phyloP scores from a whole-genome alignment of 2,797 vertebrate species.

The Epinephelus malabaricus region DNA sequence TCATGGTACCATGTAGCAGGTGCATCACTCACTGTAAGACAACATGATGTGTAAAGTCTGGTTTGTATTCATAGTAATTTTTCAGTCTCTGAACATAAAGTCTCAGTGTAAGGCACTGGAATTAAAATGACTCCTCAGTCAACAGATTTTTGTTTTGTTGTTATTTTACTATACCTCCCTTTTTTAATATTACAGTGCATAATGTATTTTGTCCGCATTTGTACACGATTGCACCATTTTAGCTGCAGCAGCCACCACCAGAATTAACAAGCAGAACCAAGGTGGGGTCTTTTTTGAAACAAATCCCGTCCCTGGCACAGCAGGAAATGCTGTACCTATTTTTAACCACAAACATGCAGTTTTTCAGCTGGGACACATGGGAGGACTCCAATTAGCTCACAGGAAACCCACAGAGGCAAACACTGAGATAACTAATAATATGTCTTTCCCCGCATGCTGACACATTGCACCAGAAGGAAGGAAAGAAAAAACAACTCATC shows the following conservation, averaged over 20 bases:
- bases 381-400: conserved; percentile 85
- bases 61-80: neutral
- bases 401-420: conserved; percentile 86
- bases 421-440: conserved; percentile 83
- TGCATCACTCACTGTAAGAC: neutral
- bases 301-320: conserved; percentile 64
- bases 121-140: neutral
- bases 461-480: conserved; percentile 59
- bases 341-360: conserved; percentile 84
- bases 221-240: neutral
- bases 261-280: conserved; percentile 47
- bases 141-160: neutral
- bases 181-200: neutral
- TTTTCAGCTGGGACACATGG: conserved; percentile 82
- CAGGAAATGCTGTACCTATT: conserved; percentile 85
- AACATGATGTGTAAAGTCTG: neutral
- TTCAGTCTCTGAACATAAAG: neutral
- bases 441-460: conserved; percentile 69
- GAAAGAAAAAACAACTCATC: neutral
- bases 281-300: conserved; percentile 62
- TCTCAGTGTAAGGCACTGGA: neutral
- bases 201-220: conserved; percentile 16
- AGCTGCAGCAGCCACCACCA: conserved; percentile 27
- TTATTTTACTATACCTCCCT: neutral
- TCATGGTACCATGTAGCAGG: neutral